phyloP scores from a whole-genome alignment of 2,888 invertebrate genomes.

The Papilio demoleus region DNA sequence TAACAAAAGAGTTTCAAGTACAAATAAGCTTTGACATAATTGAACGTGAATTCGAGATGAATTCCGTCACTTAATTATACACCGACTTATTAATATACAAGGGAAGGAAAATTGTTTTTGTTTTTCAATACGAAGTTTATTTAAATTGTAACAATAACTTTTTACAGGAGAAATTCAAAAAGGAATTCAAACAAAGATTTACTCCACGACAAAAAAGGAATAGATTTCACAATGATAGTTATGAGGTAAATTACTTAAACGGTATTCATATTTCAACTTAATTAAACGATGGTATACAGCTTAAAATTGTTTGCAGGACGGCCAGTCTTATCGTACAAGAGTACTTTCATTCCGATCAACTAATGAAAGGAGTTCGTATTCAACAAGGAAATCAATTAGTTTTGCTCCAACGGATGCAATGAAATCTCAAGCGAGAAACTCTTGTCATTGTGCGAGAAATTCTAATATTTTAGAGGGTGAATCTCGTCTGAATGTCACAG shows the following conservation, averaged over 20 bases:
- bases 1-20: background rate
- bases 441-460: constrained; percentile 64
- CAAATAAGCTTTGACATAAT: background rate
- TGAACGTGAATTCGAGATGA: constrained; percentile 3
- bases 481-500: constrained; percentile 58
- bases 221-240: constrained; percentile 75
- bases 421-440: constrained; percentile 59
- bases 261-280: background rate
- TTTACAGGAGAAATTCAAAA: constrained; percentile 90
- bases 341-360: constrained; percentile 75
- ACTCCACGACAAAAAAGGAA: constrained; percentile 80
- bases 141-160: background rate
- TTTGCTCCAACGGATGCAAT: constrained; percentile 60
- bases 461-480: constrained; percentile 57
- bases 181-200: constrained; percentile 89
- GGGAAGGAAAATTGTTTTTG: background rate
- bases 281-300: constrained; percentile 17
- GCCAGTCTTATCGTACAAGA: constrained; percentile 74
- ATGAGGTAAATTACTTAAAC: constrained; percentile 63
- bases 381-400: constrained; percentile 69
- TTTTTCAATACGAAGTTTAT: background rate
- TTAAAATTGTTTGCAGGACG: constrained; percentile 65
- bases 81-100: background rate
- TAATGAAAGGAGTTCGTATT: constrained; percentile 70
- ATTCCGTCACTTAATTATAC: constrained; percentile 1